phyloP scores from a whole-genome alignment of 30 jellyfish, hydroid and myxozoan genomes.

The Aurelia sp. region DNA sequence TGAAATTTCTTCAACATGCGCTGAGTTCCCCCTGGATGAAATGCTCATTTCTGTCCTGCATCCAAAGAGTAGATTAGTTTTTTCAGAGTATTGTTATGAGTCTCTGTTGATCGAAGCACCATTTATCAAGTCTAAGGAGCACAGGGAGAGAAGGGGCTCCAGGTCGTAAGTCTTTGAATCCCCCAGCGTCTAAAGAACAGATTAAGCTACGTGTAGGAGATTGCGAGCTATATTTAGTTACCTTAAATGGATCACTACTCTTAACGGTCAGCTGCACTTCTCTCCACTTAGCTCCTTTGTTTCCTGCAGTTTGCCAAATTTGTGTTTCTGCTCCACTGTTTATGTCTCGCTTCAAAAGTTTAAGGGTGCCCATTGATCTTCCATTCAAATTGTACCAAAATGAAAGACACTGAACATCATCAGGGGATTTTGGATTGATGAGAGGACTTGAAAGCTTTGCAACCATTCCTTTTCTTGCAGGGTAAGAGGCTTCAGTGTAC shows the following conservation, averaged over 20 bases:
- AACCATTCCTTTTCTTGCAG: slow-evolving; percentile 60
- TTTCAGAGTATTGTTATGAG: too few relatives aligned
- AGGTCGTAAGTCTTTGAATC: too few relatives aligned
- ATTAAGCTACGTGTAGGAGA: too few relatives aligned
- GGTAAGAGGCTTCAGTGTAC: slow-evolving; percentile 74
- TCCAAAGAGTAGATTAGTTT: too few relatives aligned
- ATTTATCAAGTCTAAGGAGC: too few relatives aligned
- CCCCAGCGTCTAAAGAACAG: too few relatives aligned
- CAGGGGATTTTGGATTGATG: slow-evolving; percentile 14
- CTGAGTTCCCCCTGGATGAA: too few relatives aligned
- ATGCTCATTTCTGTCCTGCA: too few relatives aligned
- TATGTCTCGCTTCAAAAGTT: slow-evolving; percentile 16
- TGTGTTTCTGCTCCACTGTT: slow-evolving; percentile 31
- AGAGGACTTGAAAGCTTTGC: slow-evolving; percentile 53
- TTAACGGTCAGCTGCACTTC: slow-evolving; percentile 12
- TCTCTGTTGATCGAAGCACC: too few relatives aligned
- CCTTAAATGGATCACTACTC: slow-evolving; percentile 39
- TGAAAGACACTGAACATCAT: slow-evolving; percentile 36
- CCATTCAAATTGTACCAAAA: slow-evolving; percentile 63
- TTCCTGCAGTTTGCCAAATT: slow-evolving; percentile 60
- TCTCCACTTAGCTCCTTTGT: slow-evolving; percentile 60
- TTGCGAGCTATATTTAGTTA: background rate
- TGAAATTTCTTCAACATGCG: too few relatives aligned
- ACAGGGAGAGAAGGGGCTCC: too few relatives aligned
- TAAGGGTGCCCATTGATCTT: slow-evolving; percentile 35